Evolutionary conservation across 2,888 invertebrate genomes (phyloP).

Genomic region (Nebria brevicollis): DNA sequence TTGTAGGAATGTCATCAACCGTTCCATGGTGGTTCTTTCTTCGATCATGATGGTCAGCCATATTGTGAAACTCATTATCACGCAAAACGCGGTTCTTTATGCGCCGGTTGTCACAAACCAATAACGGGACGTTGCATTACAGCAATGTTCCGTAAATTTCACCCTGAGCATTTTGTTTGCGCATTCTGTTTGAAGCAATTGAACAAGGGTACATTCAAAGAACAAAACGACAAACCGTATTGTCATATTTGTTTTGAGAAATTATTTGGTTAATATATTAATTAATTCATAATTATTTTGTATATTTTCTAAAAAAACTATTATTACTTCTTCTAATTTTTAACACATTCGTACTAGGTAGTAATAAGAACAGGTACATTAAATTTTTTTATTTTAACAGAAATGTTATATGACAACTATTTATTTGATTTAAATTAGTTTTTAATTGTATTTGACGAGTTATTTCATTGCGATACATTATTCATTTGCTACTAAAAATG

Average conservation of each 20-base stretch:
- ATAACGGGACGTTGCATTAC: slow-evolving; percentile 98
- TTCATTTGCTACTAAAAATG: too few relatives aligned
- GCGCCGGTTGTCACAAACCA: slow-evolving; percentile 97
- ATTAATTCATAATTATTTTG: not conserved
- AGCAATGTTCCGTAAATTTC: slow-evolving; percentile 99
- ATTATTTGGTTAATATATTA: slow-evolving; percentile 80
- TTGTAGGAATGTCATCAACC: slow-evolving; percentile 95
- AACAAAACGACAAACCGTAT: slow-evolving; percentile 98
- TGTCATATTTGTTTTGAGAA: slow-evolving; percentile 98
- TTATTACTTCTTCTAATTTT: not conserved
- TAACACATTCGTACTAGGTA: not conserved
- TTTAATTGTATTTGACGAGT: too few relatives aligned
- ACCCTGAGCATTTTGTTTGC: slow-evolving; percentile 99
- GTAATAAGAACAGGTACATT: not conserved
- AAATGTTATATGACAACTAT: too few relatives aligned
- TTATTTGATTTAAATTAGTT: too few relatives aligned
- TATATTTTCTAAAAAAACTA: not conserved
- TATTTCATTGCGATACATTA: too few relatives aligned
- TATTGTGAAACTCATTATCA: slow-evolving; percentile 99
- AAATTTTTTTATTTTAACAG: too few relatives aligned
- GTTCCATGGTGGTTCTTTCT: slow-evolving; percentile 97
- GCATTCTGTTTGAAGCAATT: slow-evolving; percentile 98
- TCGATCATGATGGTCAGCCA: slow-evolving; percentile 97
- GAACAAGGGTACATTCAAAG: slow-evolving; percentile 99
- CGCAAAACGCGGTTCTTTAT: slow-evolving; percentile 94